Conservation (phyloP, 2,888 invertebrate species). For the Saturnia japonica region DNA sequence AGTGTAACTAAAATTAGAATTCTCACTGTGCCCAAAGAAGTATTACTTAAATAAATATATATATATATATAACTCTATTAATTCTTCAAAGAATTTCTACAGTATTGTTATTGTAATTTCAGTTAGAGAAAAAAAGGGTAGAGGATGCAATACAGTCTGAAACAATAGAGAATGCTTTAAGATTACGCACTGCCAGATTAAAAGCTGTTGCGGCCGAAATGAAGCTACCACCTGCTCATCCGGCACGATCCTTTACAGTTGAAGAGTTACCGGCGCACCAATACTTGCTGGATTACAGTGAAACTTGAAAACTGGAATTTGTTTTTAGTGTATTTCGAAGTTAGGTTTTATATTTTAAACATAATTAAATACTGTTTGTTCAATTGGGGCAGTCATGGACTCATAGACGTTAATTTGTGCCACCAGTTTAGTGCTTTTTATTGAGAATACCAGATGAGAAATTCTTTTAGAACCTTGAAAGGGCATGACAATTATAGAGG, state of each 20-base stretch:
- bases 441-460: not conserved
- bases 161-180: constrained; percentile 50
- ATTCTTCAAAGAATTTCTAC: not conserved
- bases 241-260: constrained; percentile 48
- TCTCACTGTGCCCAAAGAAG: no score
- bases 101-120: constrained; percentile 24
- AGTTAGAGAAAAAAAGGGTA: constrained; percentile 67
- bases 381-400: not conserved
- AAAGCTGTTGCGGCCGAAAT: constrained; percentile 54
- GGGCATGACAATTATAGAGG: not conserved
- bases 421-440: not conserved
- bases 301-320: not conserved
- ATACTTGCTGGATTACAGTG: not conserved
- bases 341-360: not conserved
- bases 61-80: no score
- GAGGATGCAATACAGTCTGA: constrained; percentile 58
- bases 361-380: not conserved
- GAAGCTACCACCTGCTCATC: constrained; percentile 53
- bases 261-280: constrained; percentile 53
- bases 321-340: not conserved
- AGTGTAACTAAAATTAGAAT: no score
- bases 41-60: no score
- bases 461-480: not conserved
- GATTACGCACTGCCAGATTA: constrained; percentile 62
- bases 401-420: not conserved